Base-by-base conservation (phyloP, 1,140 invertebrate species). In the Heliconius nattereri region DNA sequence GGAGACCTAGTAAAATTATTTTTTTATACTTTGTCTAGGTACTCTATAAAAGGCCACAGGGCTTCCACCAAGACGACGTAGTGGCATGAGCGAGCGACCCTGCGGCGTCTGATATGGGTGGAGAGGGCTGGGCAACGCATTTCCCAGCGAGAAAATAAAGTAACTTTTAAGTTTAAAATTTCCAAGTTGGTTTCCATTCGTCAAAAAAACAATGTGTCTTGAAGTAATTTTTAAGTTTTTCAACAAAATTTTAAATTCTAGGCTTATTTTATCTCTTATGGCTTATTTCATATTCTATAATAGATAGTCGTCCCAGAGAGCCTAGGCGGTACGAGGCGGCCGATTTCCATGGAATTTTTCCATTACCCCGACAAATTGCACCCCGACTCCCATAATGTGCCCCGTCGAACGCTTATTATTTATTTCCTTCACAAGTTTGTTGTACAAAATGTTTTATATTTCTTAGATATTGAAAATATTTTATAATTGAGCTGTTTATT, bases 261-360 rank as follows among this genome's bases (percentile, higher is more conserved):
- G 29, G 2, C 29, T 32, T 9, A 71, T 71, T 71, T 71, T 23
- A 71, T 71, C 71, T 32, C n/a, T 37, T 71, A 71, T 7, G 35
- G n/a, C 35, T 35, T 37, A 71, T 71, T 71, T 71, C 35, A 71
- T 71, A 66, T 71, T 71, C 71, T 71, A 71, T 37, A 71, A 71
- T 32, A 71, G 19, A 71, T 71, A 71, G 71, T 76, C 72, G 29
- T 72, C 76, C 40, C 73, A 37, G 49, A 20, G 71, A 57, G 70
- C 37, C 80, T 77, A 83, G 79, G 76, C 75, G 78, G 75, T 73
- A 77, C 77, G 84, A 78, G 81, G 66, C 85, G 75, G 82, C 85
- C 89, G 86, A 91, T 92, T 92, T 91, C 85, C 88, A 89, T 83
- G 90, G 91, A 92, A 93, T 93, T 93, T 93, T 93, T 91, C 91